Evolutionary conservation across 1,140 invertebrate genomes (phyloP), one percentile per base, ranked within the genome.

Genomic region (Meloidogyne chitwoodi): DNA sequence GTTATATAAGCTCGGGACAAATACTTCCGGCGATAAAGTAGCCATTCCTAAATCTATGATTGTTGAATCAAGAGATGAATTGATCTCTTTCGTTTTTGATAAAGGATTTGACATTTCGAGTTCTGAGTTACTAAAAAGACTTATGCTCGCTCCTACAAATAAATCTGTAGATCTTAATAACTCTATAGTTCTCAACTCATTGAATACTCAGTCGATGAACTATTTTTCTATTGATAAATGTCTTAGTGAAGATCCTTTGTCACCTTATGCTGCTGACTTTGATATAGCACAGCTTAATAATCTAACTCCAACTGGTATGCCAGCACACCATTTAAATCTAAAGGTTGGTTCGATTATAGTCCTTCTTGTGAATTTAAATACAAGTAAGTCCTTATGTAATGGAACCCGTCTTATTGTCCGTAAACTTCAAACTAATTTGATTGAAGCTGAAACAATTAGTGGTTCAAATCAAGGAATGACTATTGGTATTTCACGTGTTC

Each of bases 291-390:
- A 34, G 22, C 5, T 75, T 1, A 74, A 75, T 27, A 22, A 27
- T 34, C 16, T 41, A 10, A 73, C 8, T 12, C n/a, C 68, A 2
- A 2, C 6, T 6, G 14, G 26, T 0, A 38, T 75, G 31, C 74
- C 74, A 48, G 19, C 68, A 16, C 74, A 75, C 29, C 68, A 31
- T 22, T 61, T 75, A 12, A 26, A 24, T 12, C 68, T 75, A 10
- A 75, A 75, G 12, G 29, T 38, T 19, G 74, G 74, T 19, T 38
- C 66, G 12, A 64, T 75, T 11, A n/a, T 75, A 3, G 34, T 75
- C 8, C 34, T 74, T 5, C 31, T 75, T 1, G 0, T 34, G 1
- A 75, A 75, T 27, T 10, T 74, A 0, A 73, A 75, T n/a, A 69
- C 44, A 8, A 31, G 61, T 11, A 5, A 26, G 61, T 12, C 24